Evolutionary conservation across 2,113 vertebrate species (phyloP).

Genomic region (Zapornia atra): DNA sequence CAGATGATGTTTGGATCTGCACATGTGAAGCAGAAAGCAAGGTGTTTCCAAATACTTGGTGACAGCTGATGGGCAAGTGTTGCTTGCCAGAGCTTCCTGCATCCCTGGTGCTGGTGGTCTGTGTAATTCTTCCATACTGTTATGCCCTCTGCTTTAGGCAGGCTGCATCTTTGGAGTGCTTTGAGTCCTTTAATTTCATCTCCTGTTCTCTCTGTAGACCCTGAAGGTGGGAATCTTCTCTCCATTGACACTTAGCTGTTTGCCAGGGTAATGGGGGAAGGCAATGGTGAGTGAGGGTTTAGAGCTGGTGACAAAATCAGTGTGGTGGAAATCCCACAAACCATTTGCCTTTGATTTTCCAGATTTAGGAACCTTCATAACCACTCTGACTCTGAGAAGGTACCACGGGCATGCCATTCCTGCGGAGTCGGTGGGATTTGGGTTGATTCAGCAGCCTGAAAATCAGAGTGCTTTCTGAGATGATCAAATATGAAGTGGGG

Average conservation of each 20-base stretch:
- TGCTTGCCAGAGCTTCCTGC: neutral
- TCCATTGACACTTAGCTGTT: neutral
- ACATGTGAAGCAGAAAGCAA: neutral
- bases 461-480: neutral
- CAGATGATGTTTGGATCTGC: neutral
- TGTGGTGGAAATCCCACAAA: neutral
- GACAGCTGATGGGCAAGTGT: neutral
- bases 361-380: neutral
- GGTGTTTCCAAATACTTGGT: neutral
- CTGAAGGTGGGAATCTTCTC: neutral
- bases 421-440: fast-evolving
- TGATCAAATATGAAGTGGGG: neutral
- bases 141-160: neutral
- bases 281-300: neutral
- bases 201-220: neutral
- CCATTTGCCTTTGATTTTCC: neutral
- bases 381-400: neutral
- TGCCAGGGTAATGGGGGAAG: neutral
- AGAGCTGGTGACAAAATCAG: neutral
- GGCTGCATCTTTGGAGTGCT: neutral
- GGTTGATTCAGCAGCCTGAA: neutral
- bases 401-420: neutral
- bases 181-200: neutral
- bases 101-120: neutral
- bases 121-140: neutral